A percentile compares a stretch with the other conserved stretches of the same genome.
Conservation (phyloP, 2,113 vertebrate genomes). For the Rhynchopsitta pachyrhyncha region DNA sequence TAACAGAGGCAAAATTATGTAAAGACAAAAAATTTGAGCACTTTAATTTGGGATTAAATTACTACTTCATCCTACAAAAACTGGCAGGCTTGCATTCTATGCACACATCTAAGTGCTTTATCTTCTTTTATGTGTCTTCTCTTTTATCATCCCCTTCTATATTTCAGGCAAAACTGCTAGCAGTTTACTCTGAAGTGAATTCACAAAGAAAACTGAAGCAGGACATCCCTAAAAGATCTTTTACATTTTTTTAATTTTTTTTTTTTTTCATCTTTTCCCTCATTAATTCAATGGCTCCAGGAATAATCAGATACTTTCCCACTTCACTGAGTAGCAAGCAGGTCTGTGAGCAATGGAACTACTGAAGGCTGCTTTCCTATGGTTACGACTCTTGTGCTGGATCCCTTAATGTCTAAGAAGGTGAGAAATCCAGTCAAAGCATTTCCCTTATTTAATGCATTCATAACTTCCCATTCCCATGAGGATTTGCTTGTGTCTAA, state of each 20-base stretch:
- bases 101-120: neutral
- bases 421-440: slow-evolving; percentile 49
- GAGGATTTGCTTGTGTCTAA: slow-evolving; percentile 56
- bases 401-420: slow-evolving; percentile 31
- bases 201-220: neutral
- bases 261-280: neutral
- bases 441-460: slow-evolving; percentile 36
- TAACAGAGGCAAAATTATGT: neutral
- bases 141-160: neutral
- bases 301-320: neutral
- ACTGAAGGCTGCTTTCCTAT: slow-evolving; percentile 44
- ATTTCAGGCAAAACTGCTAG: neutral
- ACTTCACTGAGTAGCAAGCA: neutral
- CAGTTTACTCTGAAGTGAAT: neutral
- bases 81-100: neutral
- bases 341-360: slow-evolving; percentile 51
- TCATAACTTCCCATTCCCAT: slow-evolving; percentile 41
- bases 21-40: neutral
- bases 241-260: neutral
- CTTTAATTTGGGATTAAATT: neutral
- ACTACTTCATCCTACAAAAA: neutral
- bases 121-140: neutral
- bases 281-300: neutral
- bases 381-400: slow-evolving; percentile 2
- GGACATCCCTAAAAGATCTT: neutral